These are phyloP conservation scores for Columba guinea DNA, from an alignment of 2,797 vertebrate species.

Conservation along the genomic window DNA sequence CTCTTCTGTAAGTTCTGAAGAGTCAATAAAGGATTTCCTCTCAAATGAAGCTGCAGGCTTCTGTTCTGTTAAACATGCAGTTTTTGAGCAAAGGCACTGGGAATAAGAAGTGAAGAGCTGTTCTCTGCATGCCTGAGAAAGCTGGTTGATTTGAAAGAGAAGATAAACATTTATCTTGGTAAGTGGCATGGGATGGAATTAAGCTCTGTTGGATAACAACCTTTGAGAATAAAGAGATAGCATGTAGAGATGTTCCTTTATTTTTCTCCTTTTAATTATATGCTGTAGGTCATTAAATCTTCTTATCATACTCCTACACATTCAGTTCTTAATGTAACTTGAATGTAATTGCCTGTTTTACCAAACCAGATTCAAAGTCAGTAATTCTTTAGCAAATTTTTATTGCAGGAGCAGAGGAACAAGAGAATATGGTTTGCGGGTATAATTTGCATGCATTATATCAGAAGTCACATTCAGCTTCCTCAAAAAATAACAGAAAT, in stretches of 20 bases:
- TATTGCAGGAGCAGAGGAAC: background rate
- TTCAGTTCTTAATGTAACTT: constrained; percentile 15
- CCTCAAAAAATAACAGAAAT: background rate
- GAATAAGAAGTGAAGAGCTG: background rate
- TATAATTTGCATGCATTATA: background rate
- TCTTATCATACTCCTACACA: constrained; percentile 49
- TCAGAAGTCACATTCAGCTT: background rate
- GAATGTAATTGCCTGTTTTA: constrained; percentile 53
- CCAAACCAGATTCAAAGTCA: background rate
- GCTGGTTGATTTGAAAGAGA: background rate
- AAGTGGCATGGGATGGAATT: constrained; percentile 2
- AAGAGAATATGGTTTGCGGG: background rate
- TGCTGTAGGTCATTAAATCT: constrained; percentile 44
- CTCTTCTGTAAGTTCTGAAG: background rate
- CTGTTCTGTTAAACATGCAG: background rate
- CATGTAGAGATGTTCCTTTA: constrained; percentile 11
- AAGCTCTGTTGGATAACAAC: background rate
- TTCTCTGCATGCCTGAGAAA: background rate
- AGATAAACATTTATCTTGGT: constrained; percentile 52
- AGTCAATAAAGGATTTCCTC: background rate
- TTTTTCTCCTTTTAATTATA: constrained; percentile 32
- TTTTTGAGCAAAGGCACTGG: background rate
- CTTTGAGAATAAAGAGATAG: constrained; percentile 31
- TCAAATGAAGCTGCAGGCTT: background rate
- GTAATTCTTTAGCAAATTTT: background rate